These are phyloP conservation scores for Leucozona laternaria DNA, from an alignment of 2,888 invertebrate species.

Conservation along the genomic window DNA sequence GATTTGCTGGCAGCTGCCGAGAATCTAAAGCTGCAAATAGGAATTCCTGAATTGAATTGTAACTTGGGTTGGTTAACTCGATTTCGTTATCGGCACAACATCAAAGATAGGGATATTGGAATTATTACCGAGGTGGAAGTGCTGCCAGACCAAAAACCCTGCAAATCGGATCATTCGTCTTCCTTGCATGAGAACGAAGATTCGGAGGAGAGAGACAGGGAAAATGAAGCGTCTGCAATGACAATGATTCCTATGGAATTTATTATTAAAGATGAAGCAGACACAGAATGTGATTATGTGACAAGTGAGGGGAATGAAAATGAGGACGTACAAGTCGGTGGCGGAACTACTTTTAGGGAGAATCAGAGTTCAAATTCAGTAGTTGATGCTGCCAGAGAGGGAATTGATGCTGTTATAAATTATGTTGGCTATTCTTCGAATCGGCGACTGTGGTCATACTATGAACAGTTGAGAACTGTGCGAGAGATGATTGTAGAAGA, in stretches of 20 bases:
- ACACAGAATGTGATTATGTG: background rate
- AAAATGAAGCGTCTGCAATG: background rate
- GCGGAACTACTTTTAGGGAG: background rate
- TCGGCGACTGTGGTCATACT: constrained; percentile 37
- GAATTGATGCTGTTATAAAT: constrained; percentile 56
- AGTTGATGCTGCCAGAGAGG: constrained; percentile 28
- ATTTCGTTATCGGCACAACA: constrained; percentile 33
- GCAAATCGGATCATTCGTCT: background rate
- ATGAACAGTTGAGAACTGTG: constrained; percentile 40
- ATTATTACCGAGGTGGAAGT: background rate
- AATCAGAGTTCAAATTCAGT: background rate
- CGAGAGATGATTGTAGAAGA: constrained; percentile 46
- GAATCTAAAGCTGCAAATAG: constrained; percentile 21
- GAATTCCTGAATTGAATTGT: constrained; percentile 5
- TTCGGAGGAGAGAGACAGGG: background rate
- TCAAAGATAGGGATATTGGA: background rate
- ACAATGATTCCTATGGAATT: background rate
- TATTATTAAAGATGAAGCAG: constrained; percentile 41
- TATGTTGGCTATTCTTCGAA: constrained; percentile 47
- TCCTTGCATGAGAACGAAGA: background rate
- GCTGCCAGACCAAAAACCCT: background rate
- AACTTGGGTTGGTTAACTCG: constrained; percentile 23
- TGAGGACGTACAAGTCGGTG: background rate
- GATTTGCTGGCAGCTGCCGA: constrained; percentile 14
- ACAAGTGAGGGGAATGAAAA: background rate